Percentiles rank a stretch among this genome's conserved stretches.
Evolutionary conservation across 1,140 invertebrate species (phyloP).

Genomic region (Drosophila nebulosa): DNA sequence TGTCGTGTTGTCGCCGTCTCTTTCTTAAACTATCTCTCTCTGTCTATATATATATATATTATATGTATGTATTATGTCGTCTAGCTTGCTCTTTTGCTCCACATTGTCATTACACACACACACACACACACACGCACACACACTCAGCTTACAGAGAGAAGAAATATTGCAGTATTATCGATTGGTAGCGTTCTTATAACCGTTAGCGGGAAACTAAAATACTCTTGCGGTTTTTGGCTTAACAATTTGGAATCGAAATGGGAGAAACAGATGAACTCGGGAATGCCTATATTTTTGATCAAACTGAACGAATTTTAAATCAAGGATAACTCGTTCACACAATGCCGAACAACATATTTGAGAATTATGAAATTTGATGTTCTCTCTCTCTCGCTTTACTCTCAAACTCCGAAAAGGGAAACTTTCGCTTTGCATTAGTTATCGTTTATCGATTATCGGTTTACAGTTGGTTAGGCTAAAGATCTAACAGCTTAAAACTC

Average conservation of each 20-base stretch:
- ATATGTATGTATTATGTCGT: too few relatives aligned
- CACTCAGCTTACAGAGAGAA: neutral
- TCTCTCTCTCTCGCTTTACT: too few relatives aligned
- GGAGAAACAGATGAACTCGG: neutral
- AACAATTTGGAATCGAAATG: slow-evolving; percentile 3
- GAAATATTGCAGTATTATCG: neutral
- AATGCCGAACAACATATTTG: neutral
- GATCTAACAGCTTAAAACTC: too few relatives aligned
- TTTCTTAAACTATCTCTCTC: too few relatives aligned
- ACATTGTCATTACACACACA: neutral
- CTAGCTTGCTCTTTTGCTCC: neutral
- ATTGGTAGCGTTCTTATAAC: too few relatives aligned
- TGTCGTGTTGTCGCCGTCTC: neutral
- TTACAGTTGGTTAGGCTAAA: too few relatives aligned
- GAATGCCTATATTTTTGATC: slow-evolving; percentile 3
- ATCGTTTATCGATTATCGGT: too few relatives aligned
- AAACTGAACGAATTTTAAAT: slow-evolving; percentile 22
- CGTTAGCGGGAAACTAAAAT: neutral
- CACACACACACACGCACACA: neutral
- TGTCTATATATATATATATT: neutral
- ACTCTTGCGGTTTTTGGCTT: neutral
- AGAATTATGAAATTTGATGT: too few relatives aligned
- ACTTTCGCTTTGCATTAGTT: too few relatives aligned
- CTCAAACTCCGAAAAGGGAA: too few relatives aligned
- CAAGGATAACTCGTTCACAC: slow-evolving; percentile 1